These are phyloP conservation scores for Trissolcus japonicus DNA, from an alignment of 2,888 invertebrate genomes.

Conservation along the genomic window DNA sequence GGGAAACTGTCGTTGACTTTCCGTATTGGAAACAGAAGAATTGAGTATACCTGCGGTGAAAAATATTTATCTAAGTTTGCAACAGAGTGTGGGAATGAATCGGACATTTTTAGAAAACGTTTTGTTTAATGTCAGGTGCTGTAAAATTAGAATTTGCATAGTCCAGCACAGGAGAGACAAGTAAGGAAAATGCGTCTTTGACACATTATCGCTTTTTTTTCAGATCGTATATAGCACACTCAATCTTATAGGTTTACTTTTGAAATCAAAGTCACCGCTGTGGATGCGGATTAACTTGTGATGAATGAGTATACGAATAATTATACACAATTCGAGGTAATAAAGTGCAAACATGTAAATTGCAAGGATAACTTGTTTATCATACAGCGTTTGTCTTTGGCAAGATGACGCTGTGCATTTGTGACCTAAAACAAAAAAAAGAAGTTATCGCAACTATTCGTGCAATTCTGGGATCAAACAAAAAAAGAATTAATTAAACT, in stretches of 20 bases:
- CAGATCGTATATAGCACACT: not conserved
- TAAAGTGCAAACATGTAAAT: conserved; percentile 23
- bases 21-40: conserved; percentile 14
- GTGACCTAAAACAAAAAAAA: conserved; percentile 26
- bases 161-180: not conserved
- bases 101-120: too few relatives aligned
- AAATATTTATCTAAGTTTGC: too few relatives aligned
- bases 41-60: too few relatives aligned
- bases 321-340: conserved; percentile 20
- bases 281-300: conserved; percentile 3
- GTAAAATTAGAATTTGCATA: not conserved
- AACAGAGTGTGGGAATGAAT: too few relatives aligned
- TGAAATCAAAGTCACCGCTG: too few relatives aligned
- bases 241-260: not conserved
- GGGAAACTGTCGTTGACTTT: conserved; percentile 13
- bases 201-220: conserved; percentile 21
- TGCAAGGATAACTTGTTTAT: conserved; percentile 48
- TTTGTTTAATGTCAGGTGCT: conserved; percentile 1
- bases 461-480: conserved; percentile 2
- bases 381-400: conserved; percentile 8
- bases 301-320: conserved; percentile 17
- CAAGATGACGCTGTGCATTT: conserved; percentile 10
- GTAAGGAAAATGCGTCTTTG: conserved; percentile 29
- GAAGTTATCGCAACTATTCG: conserved; percentile 1
- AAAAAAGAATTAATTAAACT: not conserved